Conservation (phyloP, 2,113 vertebrate genomes). For the Stegastes partitus region DNA sequence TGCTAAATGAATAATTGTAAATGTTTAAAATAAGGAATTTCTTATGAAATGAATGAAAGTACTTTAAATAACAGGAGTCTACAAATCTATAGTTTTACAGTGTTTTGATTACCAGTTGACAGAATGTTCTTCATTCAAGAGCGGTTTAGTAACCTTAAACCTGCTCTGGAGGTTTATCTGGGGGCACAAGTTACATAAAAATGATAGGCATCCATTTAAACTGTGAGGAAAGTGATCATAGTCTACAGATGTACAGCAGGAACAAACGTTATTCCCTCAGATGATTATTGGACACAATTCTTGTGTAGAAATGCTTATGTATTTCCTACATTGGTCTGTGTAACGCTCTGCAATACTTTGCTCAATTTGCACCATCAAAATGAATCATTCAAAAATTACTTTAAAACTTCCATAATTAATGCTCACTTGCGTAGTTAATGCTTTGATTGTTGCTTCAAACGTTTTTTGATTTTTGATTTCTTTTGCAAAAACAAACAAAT, state of each 20-base stretch:
- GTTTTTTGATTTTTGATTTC: no score
- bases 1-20: not conserved
- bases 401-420: no score
- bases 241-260: conserved; percentile 29
- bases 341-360: no score
- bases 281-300: conserved; percentile 29
- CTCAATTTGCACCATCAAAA: no score
- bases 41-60: not conserved
- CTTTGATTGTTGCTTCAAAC: no score
- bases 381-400: no score
- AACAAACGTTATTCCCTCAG: conserved; percentile 16
- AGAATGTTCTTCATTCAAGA: no score
- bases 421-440: no score
- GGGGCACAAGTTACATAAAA: not conserved
- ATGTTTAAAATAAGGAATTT: not conserved
- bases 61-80: not conserved
- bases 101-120: not conserved
- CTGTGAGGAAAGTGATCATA: not conserved
- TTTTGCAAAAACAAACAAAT: no score
- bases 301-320: conserved; percentile 17
- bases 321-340: not conserved
- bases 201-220: conserved; percentile 5
- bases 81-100: not conserved
- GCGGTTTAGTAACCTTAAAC: not conserved
- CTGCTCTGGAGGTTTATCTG: conserved; percentile 6